A percentile compares a stretch with the other conserved stretches of the same genome.
Evolutionary conservation across 2,888 invertebrate genomes (phyloP).

Genomic region (Yponomeuta cagnagella): DNA sequence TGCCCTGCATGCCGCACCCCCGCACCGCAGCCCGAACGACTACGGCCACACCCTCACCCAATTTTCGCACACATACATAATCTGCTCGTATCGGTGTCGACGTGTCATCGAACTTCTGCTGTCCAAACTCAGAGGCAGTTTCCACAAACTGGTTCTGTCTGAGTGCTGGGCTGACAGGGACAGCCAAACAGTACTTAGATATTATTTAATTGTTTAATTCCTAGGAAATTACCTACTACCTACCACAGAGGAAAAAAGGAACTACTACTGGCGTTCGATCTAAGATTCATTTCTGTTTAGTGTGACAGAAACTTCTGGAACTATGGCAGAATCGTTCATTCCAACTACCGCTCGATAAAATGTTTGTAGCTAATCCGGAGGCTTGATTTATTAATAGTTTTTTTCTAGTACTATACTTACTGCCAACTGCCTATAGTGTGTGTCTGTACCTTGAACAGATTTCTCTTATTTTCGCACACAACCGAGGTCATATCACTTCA

Average conservation of each 20-base stretch:
- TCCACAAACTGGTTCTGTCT: constrained; percentile 57
- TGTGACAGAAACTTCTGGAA: background rate
- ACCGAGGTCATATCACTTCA: constrained; percentile 10
- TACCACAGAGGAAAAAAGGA: no score
- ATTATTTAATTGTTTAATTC: background rate
- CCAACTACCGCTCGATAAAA: background rate
- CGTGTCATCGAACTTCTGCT: constrained; percentile 60
- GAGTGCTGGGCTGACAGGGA: background rate
- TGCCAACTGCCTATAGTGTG: background rate
- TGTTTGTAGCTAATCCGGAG: background rate
- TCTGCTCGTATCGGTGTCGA: constrained; percentile 43
- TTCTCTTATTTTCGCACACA: constrained; percentile 1
- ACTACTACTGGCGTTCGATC: no score
- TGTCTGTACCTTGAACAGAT: background rate
- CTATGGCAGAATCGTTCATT: background rate
- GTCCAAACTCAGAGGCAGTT: constrained; percentile 63
- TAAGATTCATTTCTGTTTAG: background rate
- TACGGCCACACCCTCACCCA: constrained; percentile 57
- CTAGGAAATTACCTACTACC: no score
- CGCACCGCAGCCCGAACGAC: constrained; percentile 41
- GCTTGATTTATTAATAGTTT: background rate
- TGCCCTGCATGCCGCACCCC: constrained; percentile 52
- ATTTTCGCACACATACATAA: constrained; percentile 48
- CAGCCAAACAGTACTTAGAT: background rate
- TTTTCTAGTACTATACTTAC: no score